phyloP scores from a whole-genome alignment of 92 coral and sea anemone genomes.

The Porites cylindrica region DNA sequence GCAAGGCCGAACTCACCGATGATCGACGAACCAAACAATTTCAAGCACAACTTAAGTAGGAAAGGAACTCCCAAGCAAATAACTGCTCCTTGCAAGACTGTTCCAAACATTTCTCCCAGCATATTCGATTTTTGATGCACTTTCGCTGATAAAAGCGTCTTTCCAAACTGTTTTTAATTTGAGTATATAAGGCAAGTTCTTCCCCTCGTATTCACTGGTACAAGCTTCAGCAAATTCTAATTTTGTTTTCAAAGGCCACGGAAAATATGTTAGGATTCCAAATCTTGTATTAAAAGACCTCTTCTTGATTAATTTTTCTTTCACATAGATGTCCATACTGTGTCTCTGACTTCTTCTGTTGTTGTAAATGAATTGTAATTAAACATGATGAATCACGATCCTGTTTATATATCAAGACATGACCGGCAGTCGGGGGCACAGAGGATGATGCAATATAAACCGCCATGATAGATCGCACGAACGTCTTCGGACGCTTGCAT shows the following conservation, averaged over 20 bases:
- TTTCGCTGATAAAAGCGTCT: slow-evolving; percentile 1
- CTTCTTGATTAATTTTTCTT: slow-evolving; percentile 11
- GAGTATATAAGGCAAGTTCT: neutral
- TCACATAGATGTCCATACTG: slow-evolving; percentile 32
- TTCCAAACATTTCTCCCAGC: slow-evolving; percentile 29
- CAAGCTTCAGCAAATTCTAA: neutral
- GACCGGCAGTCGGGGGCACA: slow-evolving; percentile 21
- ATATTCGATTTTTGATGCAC: neutral
- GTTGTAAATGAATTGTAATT: slow-evolving; percentile 22
- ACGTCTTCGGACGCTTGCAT: neutral
- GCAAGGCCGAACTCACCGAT: neutral
- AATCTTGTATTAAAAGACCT: slow-evolving; percentile 8
- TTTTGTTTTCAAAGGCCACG: neutral
- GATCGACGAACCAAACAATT: neutral
- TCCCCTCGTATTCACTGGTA: neutral
- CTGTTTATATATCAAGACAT: slow-evolving; percentile 17
- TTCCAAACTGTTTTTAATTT: neutral
- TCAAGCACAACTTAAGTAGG: slow-evolving; percentile 19
- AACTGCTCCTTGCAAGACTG: slow-evolving; percentile 29
- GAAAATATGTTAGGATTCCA: neutral
- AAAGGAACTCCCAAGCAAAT: slow-evolving; percentile 32
- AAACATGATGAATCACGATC: slow-evolving; percentile 38
- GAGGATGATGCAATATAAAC: slow-evolving; percentile 44
- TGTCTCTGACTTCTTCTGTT: slow-evolving; percentile 7
- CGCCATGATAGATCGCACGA: slow-evolving; percentile 37